Percentiles rank a stretch among this genome's conserved stretches.
Conservation (phyloP, 2,113 vertebrate species). For the Trichechus manatus region DNA sequence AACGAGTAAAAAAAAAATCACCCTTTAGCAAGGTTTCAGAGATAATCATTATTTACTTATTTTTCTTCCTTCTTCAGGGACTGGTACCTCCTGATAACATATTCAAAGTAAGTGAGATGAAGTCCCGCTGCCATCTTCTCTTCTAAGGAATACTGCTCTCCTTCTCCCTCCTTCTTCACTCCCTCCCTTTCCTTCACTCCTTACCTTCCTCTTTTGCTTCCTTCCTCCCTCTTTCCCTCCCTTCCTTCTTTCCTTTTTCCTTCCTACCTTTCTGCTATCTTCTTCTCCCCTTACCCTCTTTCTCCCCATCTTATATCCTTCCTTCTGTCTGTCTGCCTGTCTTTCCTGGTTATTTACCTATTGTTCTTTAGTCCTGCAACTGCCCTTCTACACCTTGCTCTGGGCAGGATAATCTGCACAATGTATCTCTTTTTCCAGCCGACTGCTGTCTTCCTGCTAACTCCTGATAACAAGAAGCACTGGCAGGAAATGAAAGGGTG, state of each 20-base stretch:
- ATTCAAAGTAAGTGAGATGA: too few relatives aligned
- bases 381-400: not conserved
- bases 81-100: too few relatives aligned
- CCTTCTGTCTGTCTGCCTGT: not conserved
- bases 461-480: not conserved
- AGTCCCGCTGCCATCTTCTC: too few relatives aligned
- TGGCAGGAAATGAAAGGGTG: not conserved
- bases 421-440: not conserved
- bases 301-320: not conserved
- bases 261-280: not conserved
- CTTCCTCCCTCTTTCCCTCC: not conserved
- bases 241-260: not conserved
- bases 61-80: too few relatives aligned
- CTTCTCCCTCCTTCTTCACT: not conserved
- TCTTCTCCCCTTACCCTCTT: not conserved
- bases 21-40: not conserved
- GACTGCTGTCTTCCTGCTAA: not conserved
- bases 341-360: not conserved
- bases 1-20: too few relatives aligned
- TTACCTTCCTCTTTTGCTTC: not conserved
- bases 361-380: not conserved
- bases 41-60: not conserved
- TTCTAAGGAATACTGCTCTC: too few relatives aligned
- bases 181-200: not conserved
- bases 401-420: not conserved